Evolutionary conservation across 2,113 vertebrate species (phyloP).

Genomic region (Neolamprologus hecqui): DNA sequence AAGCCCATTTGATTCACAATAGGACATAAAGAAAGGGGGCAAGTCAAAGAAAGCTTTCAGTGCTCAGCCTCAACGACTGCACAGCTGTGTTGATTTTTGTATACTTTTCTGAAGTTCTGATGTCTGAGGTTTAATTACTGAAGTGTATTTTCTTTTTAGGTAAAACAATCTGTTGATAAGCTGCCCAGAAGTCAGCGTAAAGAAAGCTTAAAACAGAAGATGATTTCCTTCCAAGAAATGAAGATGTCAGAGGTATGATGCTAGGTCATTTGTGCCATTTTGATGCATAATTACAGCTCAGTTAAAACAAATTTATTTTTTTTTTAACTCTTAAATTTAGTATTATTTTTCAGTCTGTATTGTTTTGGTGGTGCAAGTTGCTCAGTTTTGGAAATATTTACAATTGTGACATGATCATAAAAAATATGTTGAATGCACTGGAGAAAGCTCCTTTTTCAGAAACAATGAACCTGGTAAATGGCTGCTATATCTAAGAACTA

Average conservation of each 20-base stretch:
- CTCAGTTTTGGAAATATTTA: not conserved
- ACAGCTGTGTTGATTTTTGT: not conserved
- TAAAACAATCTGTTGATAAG: slow-evolving; percentile 84
- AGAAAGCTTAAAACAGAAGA: slow-evolving; percentile 77
- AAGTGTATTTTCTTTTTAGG: slow-evolving; percentile 52
- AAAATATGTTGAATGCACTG: not conserved
- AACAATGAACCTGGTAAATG: not conserved
- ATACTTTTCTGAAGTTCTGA: not conserved
- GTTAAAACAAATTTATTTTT: not conserved
- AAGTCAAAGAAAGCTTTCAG: not conserved
- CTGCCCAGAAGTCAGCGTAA: slow-evolving; percentile 84
- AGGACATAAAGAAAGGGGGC: not conserved
- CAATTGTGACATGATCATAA: not conserved
- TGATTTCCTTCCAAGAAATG: slow-evolving; percentile 77
- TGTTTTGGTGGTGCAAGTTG: not conserved
- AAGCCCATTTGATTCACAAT: not conserved
- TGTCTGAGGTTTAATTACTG: not conserved
- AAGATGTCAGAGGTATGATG: slow-evolving; percentile 75
- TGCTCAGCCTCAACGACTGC: not conserved
- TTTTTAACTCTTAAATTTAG: not conserved
- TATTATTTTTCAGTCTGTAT: not conserved
- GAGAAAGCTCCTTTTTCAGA: not conserved
- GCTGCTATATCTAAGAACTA: not conserved
- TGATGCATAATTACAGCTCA: not conserved
- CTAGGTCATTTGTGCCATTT: not conserved